Percentiles rank a stretch among this genome's conserved stretches.
Conservation (phyloP, 2,797 vertebrate genomes). For the Potorous gilbertii region DNA sequence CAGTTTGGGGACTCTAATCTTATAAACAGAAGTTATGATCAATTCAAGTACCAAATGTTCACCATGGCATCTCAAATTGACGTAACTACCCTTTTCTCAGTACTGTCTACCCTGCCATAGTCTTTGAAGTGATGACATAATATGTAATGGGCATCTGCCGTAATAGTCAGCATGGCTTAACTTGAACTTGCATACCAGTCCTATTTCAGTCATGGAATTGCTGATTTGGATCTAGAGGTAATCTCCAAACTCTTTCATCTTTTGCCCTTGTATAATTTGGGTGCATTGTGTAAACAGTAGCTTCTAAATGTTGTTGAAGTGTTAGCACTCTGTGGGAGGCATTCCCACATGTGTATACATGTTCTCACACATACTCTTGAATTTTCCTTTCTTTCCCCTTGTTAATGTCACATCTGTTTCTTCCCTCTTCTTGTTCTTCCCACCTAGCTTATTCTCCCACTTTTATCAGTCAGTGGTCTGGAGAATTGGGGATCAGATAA, state of each 20-base stretch:
- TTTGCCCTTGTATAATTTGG: not conserved
- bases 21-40: not conserved
- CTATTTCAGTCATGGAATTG: not conserved
- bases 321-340: not conserved
- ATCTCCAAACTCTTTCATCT: not conserved
- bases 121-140: not conserved
- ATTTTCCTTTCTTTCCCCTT: not conserved
- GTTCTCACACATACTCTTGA: not conserved
- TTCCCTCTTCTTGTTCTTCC: not conserved
- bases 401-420: too few species aligned
- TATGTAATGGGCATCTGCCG: not conserved
- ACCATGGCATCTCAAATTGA: fast-evolving
- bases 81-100: not conserved
- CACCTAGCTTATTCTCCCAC: not conserved
- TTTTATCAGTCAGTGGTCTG: not conserved
- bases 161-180: not conserved
- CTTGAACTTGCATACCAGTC: not conserved
- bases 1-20: not conserved
- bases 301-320: not conserved
- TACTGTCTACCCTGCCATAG: too few species aligned
- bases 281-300: not conserved
- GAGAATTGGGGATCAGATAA: fast-evolving
- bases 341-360: not conserved
- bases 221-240: not conserved
- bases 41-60: fast-evolving